phyloP scores from a whole-genome alignment of 2,888 invertebrate species.

The Calephelis perditalis region DNA sequence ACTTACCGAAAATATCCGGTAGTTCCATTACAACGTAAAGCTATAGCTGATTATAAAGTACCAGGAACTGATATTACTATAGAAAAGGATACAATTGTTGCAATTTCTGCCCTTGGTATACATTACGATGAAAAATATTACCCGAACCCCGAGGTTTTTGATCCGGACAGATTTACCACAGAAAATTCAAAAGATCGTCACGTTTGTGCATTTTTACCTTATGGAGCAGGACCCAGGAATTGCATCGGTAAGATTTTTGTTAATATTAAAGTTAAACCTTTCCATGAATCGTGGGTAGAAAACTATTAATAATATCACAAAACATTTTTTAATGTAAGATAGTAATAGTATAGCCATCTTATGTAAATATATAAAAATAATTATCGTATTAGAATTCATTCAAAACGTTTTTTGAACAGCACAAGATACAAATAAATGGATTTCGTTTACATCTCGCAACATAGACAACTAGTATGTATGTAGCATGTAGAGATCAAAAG shows the following conservation, averaged over 20 bases:
- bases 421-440: too few relatives aligned
- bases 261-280: too few relatives aligned
- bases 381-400: too few relatives aligned
- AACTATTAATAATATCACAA: too few relatives aligned
- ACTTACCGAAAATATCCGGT: conserved; percentile 65
- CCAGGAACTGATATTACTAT: conserved; percentile 48
- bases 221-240: conserved; percentile 56
- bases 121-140: conserved; percentile 59
- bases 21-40: conserved; percentile 50
- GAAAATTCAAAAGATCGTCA: conserved; percentile 43
- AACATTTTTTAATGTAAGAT: too few relatives aligned
- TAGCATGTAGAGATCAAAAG: too few relatives aligned
- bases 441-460: too few relatives aligned
- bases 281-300: too few relatives aligned
- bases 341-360: too few relatives aligned
- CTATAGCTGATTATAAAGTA: conserved; percentile 43
- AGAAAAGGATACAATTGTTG: conserved; percentile 44
- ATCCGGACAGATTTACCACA: conserved; percentile 60
- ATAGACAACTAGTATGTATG: too few relatives aligned
- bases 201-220: conserved; percentile 53
- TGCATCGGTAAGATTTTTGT: conserved; percentile 11
- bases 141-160: conserved; percentile 58
- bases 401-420: too few relatives aligned
- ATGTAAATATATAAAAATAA: too few relatives aligned
- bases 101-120: conserved; percentile 52